Conservation (phyloP, 2,113 vertebrate genomes). For the Calyptommatus sinebrachiatus region DNA sequence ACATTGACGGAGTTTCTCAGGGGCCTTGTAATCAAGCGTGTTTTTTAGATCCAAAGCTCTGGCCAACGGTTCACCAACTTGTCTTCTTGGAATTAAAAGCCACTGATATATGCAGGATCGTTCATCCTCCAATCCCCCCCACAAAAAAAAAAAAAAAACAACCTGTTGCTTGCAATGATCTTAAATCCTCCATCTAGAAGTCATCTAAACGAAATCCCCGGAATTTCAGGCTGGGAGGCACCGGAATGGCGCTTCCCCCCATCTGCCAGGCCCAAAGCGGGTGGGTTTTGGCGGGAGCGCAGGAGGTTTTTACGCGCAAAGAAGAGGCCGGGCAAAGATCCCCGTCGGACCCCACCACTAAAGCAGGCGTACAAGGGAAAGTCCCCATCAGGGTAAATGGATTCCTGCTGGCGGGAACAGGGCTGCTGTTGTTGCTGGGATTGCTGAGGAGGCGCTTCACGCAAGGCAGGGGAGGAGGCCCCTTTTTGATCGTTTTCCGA, state of each 20-base stretch:
- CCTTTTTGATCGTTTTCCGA: slow-evolving; percentile 41
- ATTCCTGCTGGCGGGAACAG: slow-evolving; percentile 55
- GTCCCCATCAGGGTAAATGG: slow-evolving; percentile 76
- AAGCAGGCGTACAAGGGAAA: slow-evolving; percentile 76
- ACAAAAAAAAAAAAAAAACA: neutral
- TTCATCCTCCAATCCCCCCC: slow-evolving; percentile 42
- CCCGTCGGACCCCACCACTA: slow-evolving; percentile 79
- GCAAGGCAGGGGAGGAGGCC: slow-evolving; percentile 25
- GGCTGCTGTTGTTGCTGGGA: neutral
- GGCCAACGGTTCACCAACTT: too few species aligned
- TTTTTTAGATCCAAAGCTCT: neutral
- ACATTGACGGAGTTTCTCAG: neutral
- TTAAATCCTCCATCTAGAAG: slow-evolving; percentile 43
- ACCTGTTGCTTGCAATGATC: slow-evolving; percentile 30
- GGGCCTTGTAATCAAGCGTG: neutral
- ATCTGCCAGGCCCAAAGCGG: slow-evolving; percentile 79
- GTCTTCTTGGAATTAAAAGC: neutral
- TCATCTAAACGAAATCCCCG: slow-evolving; percentile 65
- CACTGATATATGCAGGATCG: neutral
- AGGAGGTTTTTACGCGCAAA: slow-evolving; percentile 63
- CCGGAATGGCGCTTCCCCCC: slow-evolving; percentile 75
- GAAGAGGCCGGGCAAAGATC: slow-evolving; percentile 77
- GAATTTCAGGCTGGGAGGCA: slow-evolving; percentile 77
- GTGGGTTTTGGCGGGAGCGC: slow-evolving; percentile 68
- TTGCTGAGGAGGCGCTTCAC: slow-evolving; percentile 44